Evolutionary conservation across 2,113 vertebrate genomes (phyloP), one percentile per base, ranked within the genome.

Genomic region (Alces alces): DNA sequence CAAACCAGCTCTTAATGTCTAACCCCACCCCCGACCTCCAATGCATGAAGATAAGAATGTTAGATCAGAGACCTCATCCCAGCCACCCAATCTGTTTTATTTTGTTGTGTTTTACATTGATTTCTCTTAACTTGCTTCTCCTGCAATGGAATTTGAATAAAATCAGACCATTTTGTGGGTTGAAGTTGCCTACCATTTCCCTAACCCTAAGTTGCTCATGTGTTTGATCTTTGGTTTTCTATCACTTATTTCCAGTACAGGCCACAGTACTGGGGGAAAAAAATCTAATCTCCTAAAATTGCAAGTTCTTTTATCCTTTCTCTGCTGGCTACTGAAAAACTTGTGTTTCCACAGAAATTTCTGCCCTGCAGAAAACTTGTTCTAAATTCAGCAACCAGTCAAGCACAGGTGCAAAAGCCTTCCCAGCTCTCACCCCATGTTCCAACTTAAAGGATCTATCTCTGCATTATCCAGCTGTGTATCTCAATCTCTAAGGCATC

Each of bases 301-400:
- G 5, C 12, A 64, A 92, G 6, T 91, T 93, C n/a, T 97, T 96
- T 96, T 58, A 93, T 96, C 50, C 16, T 95, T 90, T 78, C 64
- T 91, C 36, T 93, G 33, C 36, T 91, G 60, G 64, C 1, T 61
- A 70, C 54, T 61, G 36, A 94, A 96, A 97, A 96, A 45, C 12
- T 43, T 91, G 30, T 12, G 21, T 14, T 96, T 73, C 25, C 76
- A 83, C 36, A 94, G 45, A 96, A 82, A 97, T 96, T 50, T 95
- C 79, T 97, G 21, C 33, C 85, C 80, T 93, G 76, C 13, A 86
- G 96, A 98, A 98, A 86, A 89, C 27, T 47, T 92, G 82, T 89
- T 97, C 97, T 79, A 84, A 97, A 96, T 95, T 93, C 90, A 97
- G 90, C 60, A 86, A 85, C 60, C 47, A 78, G 86, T n/a, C 83